Conservation (phyloP, 2,113 vertebrate species). For the Indicator indicator region DNA sequence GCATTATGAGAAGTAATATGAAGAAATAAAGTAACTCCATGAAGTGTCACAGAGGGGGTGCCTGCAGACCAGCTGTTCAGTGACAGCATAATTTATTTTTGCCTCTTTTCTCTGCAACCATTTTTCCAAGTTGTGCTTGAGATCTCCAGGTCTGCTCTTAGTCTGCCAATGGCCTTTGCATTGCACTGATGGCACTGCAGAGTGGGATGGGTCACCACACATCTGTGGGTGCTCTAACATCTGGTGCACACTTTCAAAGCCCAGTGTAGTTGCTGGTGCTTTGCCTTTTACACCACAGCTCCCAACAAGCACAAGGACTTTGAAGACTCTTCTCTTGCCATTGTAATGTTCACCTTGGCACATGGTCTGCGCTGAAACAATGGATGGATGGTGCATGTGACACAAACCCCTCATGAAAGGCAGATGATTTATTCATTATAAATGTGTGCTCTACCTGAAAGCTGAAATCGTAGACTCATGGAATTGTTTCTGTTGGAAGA, state of each 20-base stretch:
- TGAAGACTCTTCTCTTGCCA: neutral
- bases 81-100: neutral
- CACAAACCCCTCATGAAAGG: neutral
- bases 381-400: neutral
- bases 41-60: neutral
- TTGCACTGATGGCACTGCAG: neutral
- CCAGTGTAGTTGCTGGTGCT: conserved; percentile 2
- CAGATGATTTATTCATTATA: neutral
- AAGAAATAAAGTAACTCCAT: too few species aligned
- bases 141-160: neutral
- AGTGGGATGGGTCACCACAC: neutral
- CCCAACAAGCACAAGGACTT: neutral
- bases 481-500: too few species aligned
- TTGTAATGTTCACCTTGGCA: neutral
- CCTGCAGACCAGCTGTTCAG: neutral
- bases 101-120: neutral
- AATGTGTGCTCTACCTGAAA: neutral
- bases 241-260: neutral
- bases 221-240: neutral
- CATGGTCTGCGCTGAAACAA: neutral
- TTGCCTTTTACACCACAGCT: neutral
- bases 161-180: neutral
- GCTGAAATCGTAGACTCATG: neutral
- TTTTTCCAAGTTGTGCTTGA: neutral
- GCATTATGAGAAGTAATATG: neutral